A percentile compares a stretch with the other conserved stretches of the same genome.
Conservation (phyloP, 2,113 vertebrate species). For the Oxygymnocypris stewartii region DNA sequence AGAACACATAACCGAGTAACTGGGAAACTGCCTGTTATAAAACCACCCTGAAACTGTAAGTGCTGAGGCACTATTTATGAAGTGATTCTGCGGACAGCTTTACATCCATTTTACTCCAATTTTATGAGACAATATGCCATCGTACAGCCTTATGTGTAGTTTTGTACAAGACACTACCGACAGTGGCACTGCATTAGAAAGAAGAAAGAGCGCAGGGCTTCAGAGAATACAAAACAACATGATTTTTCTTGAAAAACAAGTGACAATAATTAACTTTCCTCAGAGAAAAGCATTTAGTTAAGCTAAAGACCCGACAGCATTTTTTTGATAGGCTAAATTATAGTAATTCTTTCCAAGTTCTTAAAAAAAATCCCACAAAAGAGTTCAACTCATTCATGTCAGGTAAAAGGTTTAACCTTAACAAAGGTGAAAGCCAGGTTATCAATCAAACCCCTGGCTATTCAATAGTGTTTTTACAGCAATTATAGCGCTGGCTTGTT, state of each 20-base stretch:
- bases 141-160: conserved; percentile 60
- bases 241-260: conserved; percentile 20
- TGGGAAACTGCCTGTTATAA: conserved; percentile 39
- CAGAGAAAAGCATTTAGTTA: conserved; percentile 47
- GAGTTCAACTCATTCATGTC: conserved; percentile 16
- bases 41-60: neutral
- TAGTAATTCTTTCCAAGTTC: conserved; percentile 39
- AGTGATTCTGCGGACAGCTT: conserved; percentile 59
- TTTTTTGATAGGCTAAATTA: conserved; percentile 44
- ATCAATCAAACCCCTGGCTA: neutral
- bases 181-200: conserved; percentile 32
- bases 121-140: conserved; percentile 66
- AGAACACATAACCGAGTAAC: neutral
- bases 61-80: conserved; percentile 34
- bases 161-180: conserved; percentile 57
- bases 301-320: conserved; percentile 28
- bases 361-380: conserved; percentile 15
- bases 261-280: conserved; percentile 36
- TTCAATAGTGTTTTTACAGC: neutral
- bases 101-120: conserved; percentile 67
- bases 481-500: neutral
- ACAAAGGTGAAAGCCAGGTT: conserved; percentile 27
- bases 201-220: conserved; percentile 44
- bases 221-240: conserved; percentile 10
- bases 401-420: conserved; percentile 15